Evolutionary conservation across 1,140 invertebrate species (phyloP).

Genomic region (Holotrichia oblita): DNA sequence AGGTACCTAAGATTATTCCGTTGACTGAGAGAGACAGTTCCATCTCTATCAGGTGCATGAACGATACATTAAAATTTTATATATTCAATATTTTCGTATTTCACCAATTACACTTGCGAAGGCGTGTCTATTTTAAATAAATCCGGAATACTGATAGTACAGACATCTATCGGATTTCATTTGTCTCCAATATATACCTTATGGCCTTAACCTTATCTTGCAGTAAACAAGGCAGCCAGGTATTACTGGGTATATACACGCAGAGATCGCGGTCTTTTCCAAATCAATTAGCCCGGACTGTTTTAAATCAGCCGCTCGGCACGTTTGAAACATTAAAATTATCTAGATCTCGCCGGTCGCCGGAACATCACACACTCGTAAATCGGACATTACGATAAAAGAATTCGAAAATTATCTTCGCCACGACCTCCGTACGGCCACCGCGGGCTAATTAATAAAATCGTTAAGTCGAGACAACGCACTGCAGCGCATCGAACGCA

Average conservation of each 20-base stretch:
- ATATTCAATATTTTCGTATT: no score
- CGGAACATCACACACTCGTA: background rate
- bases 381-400: conserved; percentile 31
- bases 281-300: conserved; percentile 12
- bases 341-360: conserved; percentile 25
- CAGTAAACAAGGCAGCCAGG: no score
- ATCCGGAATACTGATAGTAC: no score
- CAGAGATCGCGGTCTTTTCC: background rate
- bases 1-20: no score
- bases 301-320: background rate
- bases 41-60: no score
- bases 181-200: no score
- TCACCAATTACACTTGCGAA: no score
- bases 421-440: conserved; percentile 1
- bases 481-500: background rate
- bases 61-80: no score
- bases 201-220: no score
- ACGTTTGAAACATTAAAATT: conserved; percentile 36
- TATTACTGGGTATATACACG: background rate
- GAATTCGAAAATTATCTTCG: conserved; percentile 25
- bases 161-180: no score
- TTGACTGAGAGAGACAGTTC: no score
- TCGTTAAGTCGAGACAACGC: background rate
- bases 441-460: conserved; percentile 28
- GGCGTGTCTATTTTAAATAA: no score